phyloP scores from a whole-genome alignment of 1,140 invertebrate genomes.

The Cepaea nemoralis region DNA sequence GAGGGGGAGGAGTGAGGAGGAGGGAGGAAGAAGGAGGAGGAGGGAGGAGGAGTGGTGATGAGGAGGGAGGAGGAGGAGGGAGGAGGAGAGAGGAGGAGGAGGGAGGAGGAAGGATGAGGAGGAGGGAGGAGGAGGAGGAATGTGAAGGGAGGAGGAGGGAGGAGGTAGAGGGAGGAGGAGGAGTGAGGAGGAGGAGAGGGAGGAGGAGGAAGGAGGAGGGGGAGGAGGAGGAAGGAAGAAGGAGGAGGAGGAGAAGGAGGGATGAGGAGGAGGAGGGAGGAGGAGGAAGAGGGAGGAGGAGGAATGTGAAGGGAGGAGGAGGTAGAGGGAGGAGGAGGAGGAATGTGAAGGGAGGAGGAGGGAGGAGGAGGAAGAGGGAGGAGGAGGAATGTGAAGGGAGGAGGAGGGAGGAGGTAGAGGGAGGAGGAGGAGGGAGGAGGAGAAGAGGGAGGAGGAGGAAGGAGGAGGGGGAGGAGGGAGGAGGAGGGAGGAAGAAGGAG shows the following conservation, averaged over 20 bases:
- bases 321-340: not conserved
- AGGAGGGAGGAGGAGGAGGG: too few species aligned
- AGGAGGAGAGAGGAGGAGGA: not conserved
- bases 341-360: too few species aligned
- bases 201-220: not conserved
- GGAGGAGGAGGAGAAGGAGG: not conserved
- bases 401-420: not conserved
- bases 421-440: not conserved
- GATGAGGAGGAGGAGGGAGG: too few species aligned
- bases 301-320: not conserved
- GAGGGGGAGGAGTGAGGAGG: too few species aligned
- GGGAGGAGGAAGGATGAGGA: too few species aligned
- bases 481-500: not conserved
- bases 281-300: too few species aligned
- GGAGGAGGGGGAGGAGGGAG: not conserved
- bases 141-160: too few species aligned
- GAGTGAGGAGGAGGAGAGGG: too few species aligned
- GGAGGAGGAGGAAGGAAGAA: not conserved
- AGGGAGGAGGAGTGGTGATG: too few species aligned
- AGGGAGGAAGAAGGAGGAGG: not conserved
- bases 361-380: not conserved
- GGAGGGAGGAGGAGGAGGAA: too few species aligned
- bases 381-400: too few species aligned
- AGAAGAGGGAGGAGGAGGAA: not conserved
- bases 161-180: not conserved